These are phyloP conservation scores for Rhingia rostrata DNA, from an alignment of 2,888 invertebrate species.

Conservation along the genomic window DNA sequence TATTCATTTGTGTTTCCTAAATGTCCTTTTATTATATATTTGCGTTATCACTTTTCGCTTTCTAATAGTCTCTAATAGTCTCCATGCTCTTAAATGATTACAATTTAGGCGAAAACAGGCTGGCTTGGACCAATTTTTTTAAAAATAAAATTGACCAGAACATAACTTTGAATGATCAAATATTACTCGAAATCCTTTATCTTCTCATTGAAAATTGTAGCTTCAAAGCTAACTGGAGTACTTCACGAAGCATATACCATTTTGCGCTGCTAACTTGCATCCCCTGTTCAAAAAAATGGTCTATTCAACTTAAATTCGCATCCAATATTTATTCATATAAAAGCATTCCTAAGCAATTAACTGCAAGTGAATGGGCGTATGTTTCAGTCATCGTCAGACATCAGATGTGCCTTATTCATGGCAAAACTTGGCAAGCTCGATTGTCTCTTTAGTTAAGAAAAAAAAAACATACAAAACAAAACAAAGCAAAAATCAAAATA, in stretches of 20 bases:
- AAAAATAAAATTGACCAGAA: background rate
- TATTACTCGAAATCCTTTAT: background rate
- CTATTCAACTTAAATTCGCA: background rate
- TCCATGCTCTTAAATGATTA: too few species aligned
- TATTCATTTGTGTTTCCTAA: too few species aligned
- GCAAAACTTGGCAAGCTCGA: conserved; percentile 60
- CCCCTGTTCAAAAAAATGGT: too few species aligned
- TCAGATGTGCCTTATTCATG: conserved; percentile 61
- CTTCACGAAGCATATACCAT: too few species aligned
- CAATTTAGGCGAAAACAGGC: too few species aligned
- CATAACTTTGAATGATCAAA: background rate
- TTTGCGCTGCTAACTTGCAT: too few species aligned
- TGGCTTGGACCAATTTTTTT: background rate
- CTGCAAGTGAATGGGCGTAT: conserved; percentile 29
- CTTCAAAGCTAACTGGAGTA: too few species aligned
- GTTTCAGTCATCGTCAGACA: conserved; percentile 33
- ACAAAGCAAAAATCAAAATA: conserved; percentile 7
- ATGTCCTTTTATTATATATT: too few species aligned
- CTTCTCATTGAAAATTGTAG: background rate
- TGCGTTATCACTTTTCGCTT: too few species aligned
- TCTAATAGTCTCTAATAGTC: too few species aligned
- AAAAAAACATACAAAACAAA: too few species aligned
- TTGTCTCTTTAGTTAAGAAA: conserved; percentile 37
- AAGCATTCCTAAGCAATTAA: conserved; percentile 30
- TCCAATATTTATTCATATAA: background rate